A percentile compares a stretch with the other conserved stretches of the same genome.
Evolutionary conservation across 2,113 vertebrate genomes (phyloP).

Genomic region (Martes martes): DNA sequence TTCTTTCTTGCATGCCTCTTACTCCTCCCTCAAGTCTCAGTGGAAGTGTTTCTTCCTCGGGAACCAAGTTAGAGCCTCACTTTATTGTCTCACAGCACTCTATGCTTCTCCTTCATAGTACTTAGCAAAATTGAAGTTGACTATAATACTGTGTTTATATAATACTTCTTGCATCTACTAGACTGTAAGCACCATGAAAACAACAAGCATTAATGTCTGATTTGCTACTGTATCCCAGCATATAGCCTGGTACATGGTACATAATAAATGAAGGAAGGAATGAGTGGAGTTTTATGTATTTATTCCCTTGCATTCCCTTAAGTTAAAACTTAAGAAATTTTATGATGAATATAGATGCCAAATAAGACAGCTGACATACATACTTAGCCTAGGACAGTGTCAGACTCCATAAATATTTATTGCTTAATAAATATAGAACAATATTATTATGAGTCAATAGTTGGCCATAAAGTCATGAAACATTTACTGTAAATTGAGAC

Average conservation of each 20-base stretch:
- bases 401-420: neutral
- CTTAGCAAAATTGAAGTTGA: neutral
- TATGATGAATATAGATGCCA: neutral
- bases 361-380: neutral
- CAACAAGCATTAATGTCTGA: neutral
- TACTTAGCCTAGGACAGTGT: neutral
- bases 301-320: neutral
- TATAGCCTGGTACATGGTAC: neutral
- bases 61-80: neutral
- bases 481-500: neutral
- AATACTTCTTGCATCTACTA: neutral
- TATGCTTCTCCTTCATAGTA: neutral
- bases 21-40: neutral
- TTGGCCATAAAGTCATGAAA: conserved; percentile 1
- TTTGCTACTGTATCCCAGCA: neutral
- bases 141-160: neutral
- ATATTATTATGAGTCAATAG: neutral
- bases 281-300: neutral
- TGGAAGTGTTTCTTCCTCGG: neutral
- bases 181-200: neutral
- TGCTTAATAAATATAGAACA: neutral
- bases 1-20: neutral
- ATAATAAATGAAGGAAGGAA: neutral
- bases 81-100: neutral
- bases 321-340: neutral